A percentile compares a stretch with the other conserved stretches of the same genome.
phyloP scores from a whole-genome alignment of 2,113 vertebrate species.

The Dicaeum eximium region DNA sequence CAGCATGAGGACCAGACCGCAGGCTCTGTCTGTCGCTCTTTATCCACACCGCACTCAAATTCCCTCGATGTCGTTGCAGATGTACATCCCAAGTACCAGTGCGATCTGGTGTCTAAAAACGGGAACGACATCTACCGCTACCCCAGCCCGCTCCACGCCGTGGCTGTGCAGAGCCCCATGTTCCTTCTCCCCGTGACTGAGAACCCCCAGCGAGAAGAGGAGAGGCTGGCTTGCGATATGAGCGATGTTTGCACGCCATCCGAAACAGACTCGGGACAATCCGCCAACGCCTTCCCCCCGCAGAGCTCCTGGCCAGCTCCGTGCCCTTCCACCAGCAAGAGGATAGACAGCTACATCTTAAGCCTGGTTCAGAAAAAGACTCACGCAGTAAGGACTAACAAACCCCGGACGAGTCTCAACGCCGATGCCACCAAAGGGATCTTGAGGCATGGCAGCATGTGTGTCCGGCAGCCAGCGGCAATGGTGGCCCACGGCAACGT shows the following conservation, averaged over 20 bases:
- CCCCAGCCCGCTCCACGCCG: conserved; percentile 87
- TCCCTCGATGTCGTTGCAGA: conserved; percentile 77
- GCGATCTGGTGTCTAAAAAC: conserved; percentile 85
- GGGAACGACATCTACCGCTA: conserved; percentile 86
- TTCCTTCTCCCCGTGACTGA: conserved; percentile 79
- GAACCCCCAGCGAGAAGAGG: conserved; percentile 74
- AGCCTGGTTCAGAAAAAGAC: conserved; percentile 86
- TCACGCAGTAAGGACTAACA: conserved; percentile 84
- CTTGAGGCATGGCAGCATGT: conserved; percentile 83
- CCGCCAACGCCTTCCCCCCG: conserved; percentile 49
- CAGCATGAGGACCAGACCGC: conserved; percentile 75
- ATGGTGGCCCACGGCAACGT: conserved; percentile 40
- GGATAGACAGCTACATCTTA: conserved; percentile 88
- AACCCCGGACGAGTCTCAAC: conserved; percentile 88
- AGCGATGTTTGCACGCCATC: conserved; percentile 46
- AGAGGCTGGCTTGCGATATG: conserved; percentile 53
- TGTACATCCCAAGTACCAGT: conserved; percentile 84
- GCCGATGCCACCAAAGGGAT: conserved; percentile 84
- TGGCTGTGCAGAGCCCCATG: conserved; percentile 86
- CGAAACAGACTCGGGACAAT: conserved; percentile 66
- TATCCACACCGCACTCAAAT: conserved; percentile 78
- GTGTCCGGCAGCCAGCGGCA: conserved; percentile 67
- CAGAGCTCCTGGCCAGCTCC: conserved; percentile 65
- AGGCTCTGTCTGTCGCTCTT: conserved; percentile 70
- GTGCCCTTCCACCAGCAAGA: conserved; percentile 72